Evolutionary conservation across 1,140 invertebrate species (phyloP), one percentile per base, ranked within the genome.

Genomic region (Drosophila cardini): DNA sequence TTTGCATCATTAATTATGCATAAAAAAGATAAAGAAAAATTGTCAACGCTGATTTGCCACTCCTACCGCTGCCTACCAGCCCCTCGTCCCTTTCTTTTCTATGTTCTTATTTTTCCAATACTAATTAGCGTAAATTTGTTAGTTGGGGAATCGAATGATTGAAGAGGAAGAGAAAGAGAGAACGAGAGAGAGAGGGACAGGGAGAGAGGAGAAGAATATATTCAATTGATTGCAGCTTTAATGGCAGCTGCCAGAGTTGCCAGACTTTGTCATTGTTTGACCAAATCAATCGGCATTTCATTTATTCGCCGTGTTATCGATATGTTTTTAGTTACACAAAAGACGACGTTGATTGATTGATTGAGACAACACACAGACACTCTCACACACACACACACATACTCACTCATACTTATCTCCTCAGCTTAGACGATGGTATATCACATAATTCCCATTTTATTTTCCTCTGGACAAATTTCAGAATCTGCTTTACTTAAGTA

Each of bases 341-440:
- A 74, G 62, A 40, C 65, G 83, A 87, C 75, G 76, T 86, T 87
- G 83, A 86, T 87, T 86, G 79, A 86, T 86, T 86, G 83, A 86
- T 87, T 86, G 76, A 87, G 70, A 61, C 57, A 71, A 53, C 62
- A 30, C 46, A 53, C 34, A 45, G 26, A 40, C 18, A 16, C 50
- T 26, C 52, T 43, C 53, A 57, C 34, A 18, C 13, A 42, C 10
- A 45, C 21, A 57, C 40, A 43, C 32, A 64, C 21, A 16, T 46
- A 36, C 30, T 4, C 30, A 32, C 30, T 4, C 4, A 36, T 10
- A 8, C 6, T 62, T 53, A 56, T 26, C 15, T 15, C 50, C 26
- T 18, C 32, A n/a, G n/a, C n/a, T 69, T 74, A 74, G 32, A 40
- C 36, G 7, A 26, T 38, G 48, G 6, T 30, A 36, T 34, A 64